Percentiles rank a stretch among this genome's conserved stretches.
Evolutionary conservation across 2,797 vertebrate genomes (phyloP).

Genomic region (Myripristis jacobus): DNA sequence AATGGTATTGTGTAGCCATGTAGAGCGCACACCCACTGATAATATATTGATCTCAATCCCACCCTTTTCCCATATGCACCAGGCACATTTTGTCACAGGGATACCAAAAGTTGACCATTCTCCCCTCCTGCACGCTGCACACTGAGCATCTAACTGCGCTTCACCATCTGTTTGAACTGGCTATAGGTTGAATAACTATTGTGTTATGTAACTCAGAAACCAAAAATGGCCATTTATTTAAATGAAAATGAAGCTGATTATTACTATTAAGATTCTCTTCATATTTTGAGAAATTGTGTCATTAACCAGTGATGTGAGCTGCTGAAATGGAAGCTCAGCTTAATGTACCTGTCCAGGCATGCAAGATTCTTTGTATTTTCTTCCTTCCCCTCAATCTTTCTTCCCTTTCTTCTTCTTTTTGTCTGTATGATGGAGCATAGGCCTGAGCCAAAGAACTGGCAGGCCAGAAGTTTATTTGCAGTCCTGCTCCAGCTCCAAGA

Average conservation of each 20-base stretch:
- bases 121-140: too few relatives aligned
- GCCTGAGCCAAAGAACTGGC: conserved; percentile 9
- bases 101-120: too few relatives aligned
- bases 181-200: too few relatives aligned
- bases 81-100: too few relatives aligned
- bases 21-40: too few relatives aligned
- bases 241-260: too few relatives aligned
- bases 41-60: too few relatives aligned
- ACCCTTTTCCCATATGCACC: too few relatives aligned
- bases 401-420: conserved; percentile 18
- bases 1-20: too few relatives aligned
- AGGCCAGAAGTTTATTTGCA: conserved; percentile 35
- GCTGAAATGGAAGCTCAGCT: background rate
- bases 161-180: too few relatives aligned
- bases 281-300: background rate
- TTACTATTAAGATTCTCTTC: background rate
- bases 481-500: conserved; percentile 25
- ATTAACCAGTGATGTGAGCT: conserved; percentile 21
- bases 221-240: background rate
- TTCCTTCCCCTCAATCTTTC: conserved; percentile 10
- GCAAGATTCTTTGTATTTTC: conserved; percentile 26
- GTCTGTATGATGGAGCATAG: conserved; percentile 1
- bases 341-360: conserved; percentile 58
- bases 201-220: too few relatives aligned
- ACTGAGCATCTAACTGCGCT: too few relatives aligned